phyloP scores from a whole-genome alignment of 23 tunicate genomes.

The Phallusia fumigata region DNA sequence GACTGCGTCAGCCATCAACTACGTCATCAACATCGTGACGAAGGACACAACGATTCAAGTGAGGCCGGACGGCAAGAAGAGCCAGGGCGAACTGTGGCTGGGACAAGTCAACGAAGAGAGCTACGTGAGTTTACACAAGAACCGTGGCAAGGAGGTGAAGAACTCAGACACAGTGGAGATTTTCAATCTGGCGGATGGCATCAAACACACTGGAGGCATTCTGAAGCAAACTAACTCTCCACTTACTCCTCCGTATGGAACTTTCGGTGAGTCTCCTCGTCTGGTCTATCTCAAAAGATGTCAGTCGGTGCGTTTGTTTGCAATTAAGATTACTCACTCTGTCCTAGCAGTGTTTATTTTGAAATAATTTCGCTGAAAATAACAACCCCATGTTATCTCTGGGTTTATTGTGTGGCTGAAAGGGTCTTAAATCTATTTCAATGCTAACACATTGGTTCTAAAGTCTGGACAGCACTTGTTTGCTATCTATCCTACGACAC shows the following conservation, averaged over 20 bases:
- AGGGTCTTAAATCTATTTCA: too few species aligned
- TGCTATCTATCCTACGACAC: too few species aligned
- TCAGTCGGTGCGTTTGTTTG: too few species aligned
- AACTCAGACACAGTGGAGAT: not conserved
- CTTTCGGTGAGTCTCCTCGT: not conserved
- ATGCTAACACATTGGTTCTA: too few species aligned
- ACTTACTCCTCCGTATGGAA: too few species aligned
- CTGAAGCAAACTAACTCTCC: not conserved
- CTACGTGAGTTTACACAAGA: constrained; percentile 22
- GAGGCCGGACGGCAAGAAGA: constrained; percentile 4
- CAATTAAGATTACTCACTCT: too few species aligned
- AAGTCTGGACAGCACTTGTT: too few species aligned
- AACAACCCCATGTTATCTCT: too few species aligned
- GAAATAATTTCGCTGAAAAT: too few species aligned
- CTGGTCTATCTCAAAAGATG: too few species aligned
- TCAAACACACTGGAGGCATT: not conserved
- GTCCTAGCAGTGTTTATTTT: too few species aligned
- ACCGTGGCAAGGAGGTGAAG: constrained; percentile 1
- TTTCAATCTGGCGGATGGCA: not conserved
- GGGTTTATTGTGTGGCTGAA: too few species aligned
- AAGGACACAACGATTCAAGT: constrained; percentile 7
- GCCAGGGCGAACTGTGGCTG: constrained; percentile 23
- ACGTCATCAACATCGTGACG: constrained; percentile 56
- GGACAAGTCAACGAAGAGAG: constrained; percentile 18
- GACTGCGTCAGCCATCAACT: constrained; percentile 37